phyloP scores from a whole-genome alignment of 2,888 invertebrate genomes.

The Coelopa pilipes region DNA sequence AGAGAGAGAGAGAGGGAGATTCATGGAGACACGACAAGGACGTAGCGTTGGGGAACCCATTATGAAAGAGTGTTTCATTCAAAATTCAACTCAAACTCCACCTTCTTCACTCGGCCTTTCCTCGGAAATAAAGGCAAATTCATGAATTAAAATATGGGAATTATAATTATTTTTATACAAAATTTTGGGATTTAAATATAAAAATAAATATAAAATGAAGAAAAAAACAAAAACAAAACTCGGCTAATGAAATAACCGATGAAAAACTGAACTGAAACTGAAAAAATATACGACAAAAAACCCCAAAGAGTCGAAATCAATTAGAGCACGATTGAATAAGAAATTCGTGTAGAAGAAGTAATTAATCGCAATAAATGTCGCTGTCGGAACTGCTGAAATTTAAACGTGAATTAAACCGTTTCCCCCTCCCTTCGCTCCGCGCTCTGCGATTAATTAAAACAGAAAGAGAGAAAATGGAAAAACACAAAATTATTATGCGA shows the following conservation, averaged over 20 bases:
- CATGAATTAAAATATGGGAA: too few relatives aligned
- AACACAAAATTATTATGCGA: constrained; percentile 14
- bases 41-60: too few relatives aligned
- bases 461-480: constrained; percentile 3
- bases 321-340: constrained; percentile 4
- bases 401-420: constrained; percentile 14
- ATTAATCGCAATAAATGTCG: constrained; percentile 15
- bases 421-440: neutral
- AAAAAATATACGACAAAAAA: neutral
- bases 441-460: constrained; percentile 27
- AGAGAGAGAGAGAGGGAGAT: too few relatives aligned
- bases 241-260: neutral
- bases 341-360: neutral
- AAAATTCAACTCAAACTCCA: too few relatives aligned
- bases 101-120: too few relatives aligned
- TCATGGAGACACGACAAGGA: too few relatives aligned
- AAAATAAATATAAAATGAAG: too few relatives aligned
- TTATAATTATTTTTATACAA: neutral
- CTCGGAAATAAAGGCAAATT: neutral
- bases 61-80: too few relatives aligned
- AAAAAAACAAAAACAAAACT: neutral
- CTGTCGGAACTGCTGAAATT: constrained; percentile 5
- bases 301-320: neutral
- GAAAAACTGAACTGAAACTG: neutral
- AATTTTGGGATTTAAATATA: neutral